Evolutionary conservation across 2,113 vertebrate genomes (phyloP).

Genomic region (Daboia siamensis): DNA sequence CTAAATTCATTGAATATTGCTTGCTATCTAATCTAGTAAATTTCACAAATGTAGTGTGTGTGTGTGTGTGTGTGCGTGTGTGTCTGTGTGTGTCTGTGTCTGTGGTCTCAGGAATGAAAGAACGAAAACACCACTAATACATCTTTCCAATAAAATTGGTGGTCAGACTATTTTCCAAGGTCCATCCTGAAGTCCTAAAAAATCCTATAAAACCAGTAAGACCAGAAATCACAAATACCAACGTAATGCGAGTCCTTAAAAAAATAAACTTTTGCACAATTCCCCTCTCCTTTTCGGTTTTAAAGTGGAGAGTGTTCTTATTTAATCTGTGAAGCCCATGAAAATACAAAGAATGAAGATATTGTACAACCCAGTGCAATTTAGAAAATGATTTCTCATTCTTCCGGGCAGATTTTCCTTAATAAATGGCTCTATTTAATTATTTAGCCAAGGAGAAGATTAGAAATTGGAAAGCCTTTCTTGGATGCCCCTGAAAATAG

Average conservation of each 20-base stretch:
- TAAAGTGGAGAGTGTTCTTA: not conserved
- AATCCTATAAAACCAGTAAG: not conserved
- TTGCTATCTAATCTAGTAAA: not conserved
- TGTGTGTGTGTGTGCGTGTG: too few relatives aligned
- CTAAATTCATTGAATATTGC: not conserved
- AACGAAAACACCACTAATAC: not conserved
- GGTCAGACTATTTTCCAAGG: not conserved
- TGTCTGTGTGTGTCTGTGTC: too few relatives aligned
- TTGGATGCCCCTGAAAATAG: not conserved
- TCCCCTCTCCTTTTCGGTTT: not conserved
- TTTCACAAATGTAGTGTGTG: not conserved
- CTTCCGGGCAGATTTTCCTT: not conserved
- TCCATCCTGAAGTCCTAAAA: not conserved
- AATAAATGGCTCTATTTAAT: not conserved
- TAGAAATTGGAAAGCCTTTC: not conserved
- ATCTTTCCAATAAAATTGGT: not conserved
- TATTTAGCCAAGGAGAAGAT: not conserved
- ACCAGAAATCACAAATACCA: not conserved
- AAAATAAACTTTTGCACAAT: not conserved
- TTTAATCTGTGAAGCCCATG: not conserved
- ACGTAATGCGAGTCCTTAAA: not conserved
- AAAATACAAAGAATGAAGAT: not conserved
- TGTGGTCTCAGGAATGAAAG: not conserved
- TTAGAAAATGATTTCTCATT: not conserved
- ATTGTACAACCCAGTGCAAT: not conserved